These are phyloP conservation scores for Lamprotornis superbus DNA, from an alignment of 2,113 vertebrate genomes.

Conservation along the genomic window DNA sequence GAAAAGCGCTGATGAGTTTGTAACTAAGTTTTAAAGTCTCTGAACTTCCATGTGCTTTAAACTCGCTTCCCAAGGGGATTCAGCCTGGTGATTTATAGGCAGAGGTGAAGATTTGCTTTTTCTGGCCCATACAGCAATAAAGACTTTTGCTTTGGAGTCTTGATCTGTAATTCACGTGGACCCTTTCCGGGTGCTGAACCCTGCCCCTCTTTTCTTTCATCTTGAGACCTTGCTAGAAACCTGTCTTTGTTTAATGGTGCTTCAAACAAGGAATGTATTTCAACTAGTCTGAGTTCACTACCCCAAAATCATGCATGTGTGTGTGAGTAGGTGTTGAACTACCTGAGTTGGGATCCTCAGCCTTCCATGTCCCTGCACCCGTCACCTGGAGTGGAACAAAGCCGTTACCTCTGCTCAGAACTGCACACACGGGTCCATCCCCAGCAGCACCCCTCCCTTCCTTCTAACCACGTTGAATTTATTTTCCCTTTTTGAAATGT, in stretches of 20 bases:
- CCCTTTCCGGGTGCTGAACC: slow-evolving; percentile 30
- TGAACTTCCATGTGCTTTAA: slow-evolving; percentile 64
- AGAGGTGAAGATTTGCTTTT: slow-evolving; percentile 61
- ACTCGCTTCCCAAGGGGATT: slow-evolving; percentile 41
- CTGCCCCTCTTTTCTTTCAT: background rate
- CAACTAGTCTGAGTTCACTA: slow-evolving; percentile 33
- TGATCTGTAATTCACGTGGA: slow-evolving; percentile 35
- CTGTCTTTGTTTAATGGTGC: slow-evolving; percentile 68
- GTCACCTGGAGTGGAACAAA: slow-evolving; percentile 18
- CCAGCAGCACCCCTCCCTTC: slow-evolving; percentile 9
- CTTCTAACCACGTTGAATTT: background rate
- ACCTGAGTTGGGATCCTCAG: slow-evolving; percentile 4
- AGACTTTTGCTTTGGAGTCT: slow-evolving; percentile 47
- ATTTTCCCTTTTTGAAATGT: slow-evolving; percentile 12
- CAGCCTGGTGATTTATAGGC: slow-evolving; percentile 30
- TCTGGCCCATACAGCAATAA: slow-evolving; percentile 72
- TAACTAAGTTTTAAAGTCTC: slow-evolving; percentile 58
- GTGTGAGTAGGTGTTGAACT: slow-evolving; percentile 50
- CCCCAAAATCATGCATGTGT: slow-evolving; percentile 50
- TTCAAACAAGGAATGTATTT: slow-evolving; percentile 72
- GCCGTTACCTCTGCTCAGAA: slow-evolving; percentile 59
- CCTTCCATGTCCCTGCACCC: slow-evolving; percentile 7
- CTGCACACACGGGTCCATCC: slow-evolving; percentile 49
- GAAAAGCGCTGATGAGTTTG: slow-evolving; percentile 69
- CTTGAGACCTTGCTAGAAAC: slow-evolving; percentile 48